These are phyloP conservation scores for Meandrusa payeni DNA, from an alignment of 2,888 invertebrate genomes.

Conservation along the genomic window DNA sequence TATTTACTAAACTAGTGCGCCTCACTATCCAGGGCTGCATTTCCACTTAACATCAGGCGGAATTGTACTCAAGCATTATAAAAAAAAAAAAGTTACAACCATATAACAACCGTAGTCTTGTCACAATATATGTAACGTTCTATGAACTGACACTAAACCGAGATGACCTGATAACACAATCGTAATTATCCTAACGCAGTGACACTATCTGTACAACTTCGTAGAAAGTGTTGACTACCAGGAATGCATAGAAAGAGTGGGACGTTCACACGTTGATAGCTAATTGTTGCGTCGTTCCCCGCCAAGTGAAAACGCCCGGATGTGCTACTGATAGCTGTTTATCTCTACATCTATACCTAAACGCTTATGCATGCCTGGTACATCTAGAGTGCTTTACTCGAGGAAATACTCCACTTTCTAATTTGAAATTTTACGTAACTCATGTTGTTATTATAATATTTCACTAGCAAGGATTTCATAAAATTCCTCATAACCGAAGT, in stretches of 20 bases:
- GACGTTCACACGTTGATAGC: constrained; percentile 60
- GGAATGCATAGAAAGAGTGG: constrained; percentile 53
- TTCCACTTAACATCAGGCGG: too few species aligned
- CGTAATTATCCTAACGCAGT: not conserved
- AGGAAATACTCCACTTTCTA: constrained; percentile 11
- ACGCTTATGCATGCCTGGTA: constrained; percentile 47
- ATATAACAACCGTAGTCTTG: too few species aligned
- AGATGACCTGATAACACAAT: not conserved
- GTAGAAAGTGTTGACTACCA: constrained; percentile 40
- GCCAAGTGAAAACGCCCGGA: constrained; percentile 70
- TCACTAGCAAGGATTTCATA: too few species aligned
- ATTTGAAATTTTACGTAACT: too few species aligned
- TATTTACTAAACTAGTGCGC: too few species aligned
- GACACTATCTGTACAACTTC: constrained; percentile 43
- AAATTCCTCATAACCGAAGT: too few species aligned
- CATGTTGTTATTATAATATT: too few species aligned
- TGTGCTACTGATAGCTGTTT: constrained; percentile 57
- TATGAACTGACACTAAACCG: too few species aligned
- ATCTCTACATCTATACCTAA: constrained; percentile 40
- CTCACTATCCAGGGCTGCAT: too few species aligned
- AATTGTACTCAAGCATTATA: too few species aligned
- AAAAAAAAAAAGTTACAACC: too few species aligned
- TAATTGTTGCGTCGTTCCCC: constrained; percentile 55
- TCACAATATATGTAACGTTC: too few species aligned
- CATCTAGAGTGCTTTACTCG: constrained; percentile 19